Conservation (phyloP, 2,113 vertebrate genomes). For the Thymallus thymallus region DNA sequence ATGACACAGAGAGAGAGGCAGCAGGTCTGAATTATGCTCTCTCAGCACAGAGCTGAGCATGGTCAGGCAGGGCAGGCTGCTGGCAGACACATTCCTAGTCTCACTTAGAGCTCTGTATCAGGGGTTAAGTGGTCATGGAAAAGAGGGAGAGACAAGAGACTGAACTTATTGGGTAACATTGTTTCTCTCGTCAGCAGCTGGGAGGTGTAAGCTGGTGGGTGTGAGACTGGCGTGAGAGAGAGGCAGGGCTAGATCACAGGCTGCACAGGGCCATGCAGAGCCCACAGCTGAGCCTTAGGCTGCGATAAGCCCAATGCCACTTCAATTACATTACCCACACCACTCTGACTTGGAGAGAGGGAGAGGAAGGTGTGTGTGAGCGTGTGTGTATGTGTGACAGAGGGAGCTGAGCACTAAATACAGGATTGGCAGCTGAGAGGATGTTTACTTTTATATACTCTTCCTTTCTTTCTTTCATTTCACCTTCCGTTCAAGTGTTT, state of each 20-base stretch:
- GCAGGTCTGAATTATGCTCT: neutral
- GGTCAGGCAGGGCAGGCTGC: neutral
- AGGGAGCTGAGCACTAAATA: slow-evolving; percentile 28
- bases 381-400: slow-evolving; percentile 41
- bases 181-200: slow-evolving; percentile 68
- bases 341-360: slow-evolving; percentile 35
- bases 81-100: slow-evolving; percentile 66
- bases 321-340: slow-evolving; percentile 64
- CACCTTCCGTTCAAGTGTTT: slow-evolving; percentile 43
- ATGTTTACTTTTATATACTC: slow-evolving; percentile 45
- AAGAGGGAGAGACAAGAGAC: slow-evolving; percentile 51
- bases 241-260: slow-evolving; percentile 45
- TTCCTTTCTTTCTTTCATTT: slow-evolving; percentile 35
- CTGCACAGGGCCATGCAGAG: slow-evolving; percentile 45
- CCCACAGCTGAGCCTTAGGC: slow-evolving; percentile 63
- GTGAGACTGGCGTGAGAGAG: slow-evolving; percentile 53
- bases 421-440: slow-evolving; percentile 41
- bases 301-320: slow-evolving; percentile 61
- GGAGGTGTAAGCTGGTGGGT: slow-evolving; percentile 50
- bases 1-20: slow-evolving; percentile 38
- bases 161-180: slow-evolving; percentile 66
- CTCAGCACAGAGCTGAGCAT: neutral
- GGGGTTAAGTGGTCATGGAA: slow-evolving; percentile 73
- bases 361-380: neutral
- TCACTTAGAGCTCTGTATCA: slow-evolving; percentile 66